Conservation (phyloP, 2,888 invertebrate genomes). For the Microctonus brassicae region DNA sequence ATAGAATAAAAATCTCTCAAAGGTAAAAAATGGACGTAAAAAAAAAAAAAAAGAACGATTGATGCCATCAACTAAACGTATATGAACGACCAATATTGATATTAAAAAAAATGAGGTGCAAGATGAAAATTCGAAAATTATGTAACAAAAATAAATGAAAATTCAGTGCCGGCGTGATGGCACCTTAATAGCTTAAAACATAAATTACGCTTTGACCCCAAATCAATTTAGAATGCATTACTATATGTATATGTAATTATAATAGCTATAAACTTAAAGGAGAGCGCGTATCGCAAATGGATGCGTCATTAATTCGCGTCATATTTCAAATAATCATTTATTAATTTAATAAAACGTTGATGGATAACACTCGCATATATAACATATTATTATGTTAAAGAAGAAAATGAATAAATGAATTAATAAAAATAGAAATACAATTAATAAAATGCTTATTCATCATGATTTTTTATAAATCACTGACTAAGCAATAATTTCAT, state of each 20-base stretch:
- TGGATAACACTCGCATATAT: background rate
- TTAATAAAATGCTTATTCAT: background rate
- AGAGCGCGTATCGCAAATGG: background rate
- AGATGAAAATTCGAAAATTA: background rate
- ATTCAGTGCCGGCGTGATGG: background rate
- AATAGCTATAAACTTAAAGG: background rate
- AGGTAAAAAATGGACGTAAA: slow-evolving; percentile 23
- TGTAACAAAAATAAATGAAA: background rate
- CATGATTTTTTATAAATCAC: background rate
- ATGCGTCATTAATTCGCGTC: background rate
- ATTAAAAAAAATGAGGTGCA: too few relatives aligned
- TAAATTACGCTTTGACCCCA: slow-evolving; percentile 5
- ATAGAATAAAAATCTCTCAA: slow-evolving; percentile 7
- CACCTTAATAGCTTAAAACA: background rate
- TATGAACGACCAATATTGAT: background rate
- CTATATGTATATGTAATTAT: background rate
- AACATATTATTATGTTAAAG: background rate
- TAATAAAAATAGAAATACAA: background rate
- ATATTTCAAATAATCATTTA: background rate
- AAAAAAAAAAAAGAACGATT: slow-evolving; percentile 15
- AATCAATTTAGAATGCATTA: background rate
- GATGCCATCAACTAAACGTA: background rate
- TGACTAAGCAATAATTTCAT: too few relatives aligned
- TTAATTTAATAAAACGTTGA: background rate
- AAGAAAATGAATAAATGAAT: background rate